Conservation (phyloP, 2,113 vertebrate species). For the Hymenochirus boettgeri region DNA sequence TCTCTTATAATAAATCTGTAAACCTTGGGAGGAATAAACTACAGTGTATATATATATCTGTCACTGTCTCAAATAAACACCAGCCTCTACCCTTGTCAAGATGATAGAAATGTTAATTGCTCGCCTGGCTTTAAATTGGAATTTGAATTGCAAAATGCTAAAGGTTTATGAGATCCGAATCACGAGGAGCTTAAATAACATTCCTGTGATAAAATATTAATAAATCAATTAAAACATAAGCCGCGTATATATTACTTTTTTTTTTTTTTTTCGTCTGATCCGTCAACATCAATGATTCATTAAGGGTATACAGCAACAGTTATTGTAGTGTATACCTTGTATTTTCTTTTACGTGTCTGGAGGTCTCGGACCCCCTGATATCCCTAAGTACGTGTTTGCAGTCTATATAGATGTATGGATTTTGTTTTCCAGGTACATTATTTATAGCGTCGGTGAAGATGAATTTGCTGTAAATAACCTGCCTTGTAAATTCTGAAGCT, state of each 20-base stretch:
- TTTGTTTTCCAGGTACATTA: too few relatives aligned
- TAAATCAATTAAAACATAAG: slow-evolving; percentile 89
- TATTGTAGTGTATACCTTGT: slow-evolving; percentile 79
- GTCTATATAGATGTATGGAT: too few relatives aligned
- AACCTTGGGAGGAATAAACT: too few relatives aligned
- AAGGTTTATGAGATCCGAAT: slow-evolving; percentile 88
- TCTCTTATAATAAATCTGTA: too few relatives aligned
- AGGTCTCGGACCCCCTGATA: too few relatives aligned
- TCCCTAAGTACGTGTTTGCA: too few relatives aligned
- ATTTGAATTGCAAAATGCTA: slow-evolving; percentile 88
- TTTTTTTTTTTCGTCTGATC: slow-evolving; percentile 63
- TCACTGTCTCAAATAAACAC: slow-evolving; percentile 84
- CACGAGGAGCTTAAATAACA: slow-evolving; percentile 86
- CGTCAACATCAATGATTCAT: slow-evolving; percentile 82
- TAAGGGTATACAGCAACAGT: slow-evolving; percentile 78
- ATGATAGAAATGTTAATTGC: slow-evolving; percentile 88
- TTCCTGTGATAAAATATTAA: slow-evolving; percentile 87
- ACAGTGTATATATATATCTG: slow-evolving; percentile 83
- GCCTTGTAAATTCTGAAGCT: slow-evolving; percentile 6
- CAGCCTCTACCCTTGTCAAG: slow-evolving; percentile 83
- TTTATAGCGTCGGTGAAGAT: too few relatives aligned
- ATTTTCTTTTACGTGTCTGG: slow-evolving; percentile 66
- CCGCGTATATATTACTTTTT: slow-evolving; percentile 81
- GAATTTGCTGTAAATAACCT: slow-evolving; percentile 23
- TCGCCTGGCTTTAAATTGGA: slow-evolving; percentile 85